phyloP scores from a whole-genome alignment of 2,888 invertebrate species.

The Drosophila nr. fundita region DNA sequence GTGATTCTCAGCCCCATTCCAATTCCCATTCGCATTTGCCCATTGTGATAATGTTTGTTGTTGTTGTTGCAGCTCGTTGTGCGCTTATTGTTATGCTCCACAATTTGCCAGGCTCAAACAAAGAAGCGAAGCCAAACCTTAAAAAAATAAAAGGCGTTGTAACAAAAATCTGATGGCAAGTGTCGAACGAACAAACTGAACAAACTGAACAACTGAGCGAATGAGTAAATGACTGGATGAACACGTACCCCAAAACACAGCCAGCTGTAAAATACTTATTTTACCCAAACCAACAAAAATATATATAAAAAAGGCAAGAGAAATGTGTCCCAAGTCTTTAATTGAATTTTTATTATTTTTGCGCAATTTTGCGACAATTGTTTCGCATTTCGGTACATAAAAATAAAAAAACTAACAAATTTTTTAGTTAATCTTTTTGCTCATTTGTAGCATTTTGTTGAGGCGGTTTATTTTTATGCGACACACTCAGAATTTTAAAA shows the following conservation, averaged over 20 bases:
- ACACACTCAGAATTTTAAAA: constrained; percentile 1
- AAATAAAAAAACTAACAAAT: constrained; percentile 13
- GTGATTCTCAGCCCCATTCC: constrained; percentile 3
- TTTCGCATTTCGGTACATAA: constrained; percentile 28
- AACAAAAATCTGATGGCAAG: constrained; percentile 34
- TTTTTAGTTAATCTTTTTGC: constrained; percentile 14
- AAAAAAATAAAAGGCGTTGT: constrained; percentile 23
- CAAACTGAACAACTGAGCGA: background rate
- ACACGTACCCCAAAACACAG: constrained; percentile 26
- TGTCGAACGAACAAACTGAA: constrained; percentile 12
- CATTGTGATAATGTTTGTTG: constrained; percentile 11
- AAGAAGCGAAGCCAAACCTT: constrained; percentile 4
- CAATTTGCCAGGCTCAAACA: constrained; percentile 49
- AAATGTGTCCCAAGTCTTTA: constrained; percentile 62
- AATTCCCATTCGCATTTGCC: constrained; percentile 17
- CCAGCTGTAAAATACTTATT: constrained; percentile 39
- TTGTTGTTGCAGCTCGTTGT: constrained; percentile 54
- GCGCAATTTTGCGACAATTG: constrained; percentile 47
- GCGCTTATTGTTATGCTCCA: constrained; percentile 64
- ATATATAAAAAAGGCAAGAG: background rate
- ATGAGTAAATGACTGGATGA: background rate
- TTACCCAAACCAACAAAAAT: constrained; percentile 16
- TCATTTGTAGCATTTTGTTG: constrained; percentile 14
- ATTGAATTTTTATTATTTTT: constrained; percentile 63
- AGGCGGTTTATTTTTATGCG: constrained; percentile 12